Percentiles rank a stretch among this genome's conserved stretches.
These are phyloP conservation scores for Syngnathus floridae DNA, from an alignment of 2,113 vertebrate genomes.

Conservation along the genomic window DNA sequence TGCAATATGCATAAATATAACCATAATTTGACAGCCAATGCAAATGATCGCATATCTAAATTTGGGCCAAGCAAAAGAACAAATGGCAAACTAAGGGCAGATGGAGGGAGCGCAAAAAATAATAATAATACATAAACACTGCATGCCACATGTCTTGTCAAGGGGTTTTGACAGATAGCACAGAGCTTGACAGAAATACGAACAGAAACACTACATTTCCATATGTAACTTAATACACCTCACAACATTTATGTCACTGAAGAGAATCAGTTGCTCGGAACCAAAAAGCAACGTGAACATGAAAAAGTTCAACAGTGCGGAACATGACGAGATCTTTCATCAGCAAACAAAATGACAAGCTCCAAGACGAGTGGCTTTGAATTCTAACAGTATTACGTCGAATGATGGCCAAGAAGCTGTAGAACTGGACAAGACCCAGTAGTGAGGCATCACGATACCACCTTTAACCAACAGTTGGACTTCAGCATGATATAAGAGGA, in stretches of 20 bases:
- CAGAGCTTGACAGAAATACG: background rate
- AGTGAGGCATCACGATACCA: background rate
- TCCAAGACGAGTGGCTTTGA: background rate
- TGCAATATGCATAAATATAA: background rate
- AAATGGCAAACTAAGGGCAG: background rate
- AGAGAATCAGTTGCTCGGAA: background rate
- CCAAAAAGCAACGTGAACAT: background rate
- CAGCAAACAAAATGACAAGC: background rate
- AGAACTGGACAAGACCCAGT: background rate
- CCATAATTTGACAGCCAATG: background rate
- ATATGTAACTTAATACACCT: background rate
- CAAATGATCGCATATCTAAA: constrained; percentile 3
- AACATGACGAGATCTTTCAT: background rate
- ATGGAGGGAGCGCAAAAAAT: background rate
- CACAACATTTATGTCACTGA: background rate
- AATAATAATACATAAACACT: background rate
- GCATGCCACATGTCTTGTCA: background rate
- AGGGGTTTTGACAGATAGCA: background rate
- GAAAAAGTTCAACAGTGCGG: background rate
- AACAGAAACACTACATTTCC: background rate
- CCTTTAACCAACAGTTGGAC: background rate
- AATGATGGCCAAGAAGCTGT: background rate
- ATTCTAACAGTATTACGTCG: background rate
- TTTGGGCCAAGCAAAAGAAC: background rate
- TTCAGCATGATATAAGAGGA: background rate